Evolutionary conservation across 2,113 vertebrate species (phyloP).

Genomic region (Ginglymostoma cirratum): DNA sequence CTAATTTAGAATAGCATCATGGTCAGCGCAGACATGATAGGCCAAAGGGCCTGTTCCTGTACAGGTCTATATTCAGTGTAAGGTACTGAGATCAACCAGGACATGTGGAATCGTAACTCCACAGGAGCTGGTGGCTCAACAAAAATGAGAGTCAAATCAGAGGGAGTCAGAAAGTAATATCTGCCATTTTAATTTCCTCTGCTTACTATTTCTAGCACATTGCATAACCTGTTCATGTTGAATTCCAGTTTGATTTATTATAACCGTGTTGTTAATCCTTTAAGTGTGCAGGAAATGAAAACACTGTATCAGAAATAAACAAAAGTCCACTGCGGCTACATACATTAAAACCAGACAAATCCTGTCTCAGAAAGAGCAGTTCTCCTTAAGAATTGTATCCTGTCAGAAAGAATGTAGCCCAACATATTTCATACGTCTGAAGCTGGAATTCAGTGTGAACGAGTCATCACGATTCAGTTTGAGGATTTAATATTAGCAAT

Average conservation of each 20-base stretch:
- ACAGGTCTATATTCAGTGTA: not conserved
- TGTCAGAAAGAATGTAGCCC: constrained; percentile 7
- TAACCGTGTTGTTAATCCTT: not conserved
- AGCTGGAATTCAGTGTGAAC: not conserved
- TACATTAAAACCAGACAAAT: not conserved
- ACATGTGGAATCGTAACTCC: not conserved
- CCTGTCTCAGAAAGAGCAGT: not conserved
- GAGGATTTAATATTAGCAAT: not conserved
- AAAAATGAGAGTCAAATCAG: not conserved
- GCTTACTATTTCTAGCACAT: not conserved
- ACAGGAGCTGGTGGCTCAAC: not conserved
- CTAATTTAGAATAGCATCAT: no score
- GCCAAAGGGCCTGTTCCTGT: no score
- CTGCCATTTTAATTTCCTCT: not conserved
- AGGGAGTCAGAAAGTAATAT: not conserved
- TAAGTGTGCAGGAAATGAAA: not conserved
- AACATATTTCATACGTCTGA: not conserved
- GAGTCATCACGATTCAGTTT: not conserved
- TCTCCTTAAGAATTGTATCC: not conserved
- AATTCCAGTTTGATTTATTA: not conserved
- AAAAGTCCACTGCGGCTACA: not conserved
- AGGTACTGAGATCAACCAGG: not conserved
- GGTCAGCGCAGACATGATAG: no score
- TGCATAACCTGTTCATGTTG: not conserved
- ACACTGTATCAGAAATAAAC: not conserved